These are phyloP conservation scores for Caenorhabditis sinica DNA, from an alignment of 2,888 invertebrate species.

Conservation along the genomic window DNA sequence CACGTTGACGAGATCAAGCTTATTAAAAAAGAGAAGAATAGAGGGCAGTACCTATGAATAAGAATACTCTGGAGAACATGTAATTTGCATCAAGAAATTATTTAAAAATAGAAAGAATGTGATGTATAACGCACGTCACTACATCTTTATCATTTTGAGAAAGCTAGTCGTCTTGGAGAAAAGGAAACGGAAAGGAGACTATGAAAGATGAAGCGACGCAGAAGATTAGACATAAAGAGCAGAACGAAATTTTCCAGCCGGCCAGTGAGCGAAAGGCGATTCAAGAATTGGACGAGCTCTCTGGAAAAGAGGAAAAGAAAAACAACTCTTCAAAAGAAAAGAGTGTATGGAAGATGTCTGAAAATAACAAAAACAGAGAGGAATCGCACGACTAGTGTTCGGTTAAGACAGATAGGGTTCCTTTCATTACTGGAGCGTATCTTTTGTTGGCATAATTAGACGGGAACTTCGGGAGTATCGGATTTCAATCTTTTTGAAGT, in stretches of 20 bases:
- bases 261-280: constrained; percentile 42
- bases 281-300: constrained; percentile 30
- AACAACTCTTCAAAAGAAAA: constrained; percentile 25
- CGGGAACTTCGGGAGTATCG: not conserved
- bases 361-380: constrained; percentile 21
- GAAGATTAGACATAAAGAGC: constrained; percentile 44
- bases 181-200: constrained; percentile 6
- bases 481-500: not conserved
- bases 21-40: too few species aligned
- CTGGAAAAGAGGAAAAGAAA: constrained; percentile 30
- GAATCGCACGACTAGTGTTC: not conserved
- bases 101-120: not conserved
- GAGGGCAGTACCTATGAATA: too few species aligned
- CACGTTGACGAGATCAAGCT: too few species aligned
- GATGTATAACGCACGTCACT: not conserved
- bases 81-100: not conserved
- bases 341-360: constrained; percentile 37
- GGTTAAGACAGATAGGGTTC: not conserved
- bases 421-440: constrained; percentile 6
- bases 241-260: constrained; percentile 44
- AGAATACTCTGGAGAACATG: not conserved
- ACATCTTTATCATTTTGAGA: constrained; percentile 16
- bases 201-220: constrained; percentile 32
- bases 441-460: not conserved
- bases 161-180: not conserved